These are phyloP conservation scores for Aporophyla lueneburgensis DNA, from an alignment of 2,888 invertebrate genomes.

Conservation along the genomic window DNA sequence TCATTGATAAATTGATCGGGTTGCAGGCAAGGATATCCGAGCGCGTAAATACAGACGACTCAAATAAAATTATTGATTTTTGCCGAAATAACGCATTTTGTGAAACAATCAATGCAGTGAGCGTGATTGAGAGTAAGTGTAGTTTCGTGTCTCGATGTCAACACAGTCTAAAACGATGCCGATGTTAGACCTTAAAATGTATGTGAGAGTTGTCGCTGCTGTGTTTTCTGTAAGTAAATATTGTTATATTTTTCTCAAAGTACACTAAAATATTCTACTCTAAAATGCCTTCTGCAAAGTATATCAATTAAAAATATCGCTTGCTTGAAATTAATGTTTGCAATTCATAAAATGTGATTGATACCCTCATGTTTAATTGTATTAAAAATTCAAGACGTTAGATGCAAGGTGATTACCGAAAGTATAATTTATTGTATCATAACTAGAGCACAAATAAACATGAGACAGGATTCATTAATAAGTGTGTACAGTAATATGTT, in stretches of 20 bases:
- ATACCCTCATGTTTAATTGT: constrained; percentile 53
- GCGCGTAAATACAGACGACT: constrained; percentile 75
- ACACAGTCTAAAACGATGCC: constrained; percentile 85
- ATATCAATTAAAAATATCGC: neutral
- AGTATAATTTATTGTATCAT: constrained; percentile 1
- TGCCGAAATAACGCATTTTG: constrained; percentile 36
- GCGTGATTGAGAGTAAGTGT: constrained; percentile 33
- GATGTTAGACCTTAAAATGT: constrained; percentile 83
- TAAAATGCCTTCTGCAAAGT: neutral
- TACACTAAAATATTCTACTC: neutral
- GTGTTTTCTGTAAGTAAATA: constrained; percentile 85
- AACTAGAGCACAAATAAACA: constrained; percentile 26
- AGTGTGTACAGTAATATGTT: constrained; percentile 8
- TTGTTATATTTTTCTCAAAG: constrained; percentile 20
- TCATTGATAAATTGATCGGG: constrained; percentile 55
- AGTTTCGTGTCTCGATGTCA: constrained; percentile 76
- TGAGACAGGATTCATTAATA: constrained; percentile 5
- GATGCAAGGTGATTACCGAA: constrained; percentile 12
- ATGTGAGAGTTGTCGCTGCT: constrained; percentile 84
- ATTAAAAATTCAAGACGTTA: neutral
- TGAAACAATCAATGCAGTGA: constrained; percentile 44
- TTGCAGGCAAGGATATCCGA: constrained; percentile 49
- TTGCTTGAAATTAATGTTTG: neutral
- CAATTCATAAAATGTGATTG: constrained; percentile 12
- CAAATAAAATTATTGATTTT: constrained; percentile 68